phyloP scores from a whole-genome alignment of 2,888 invertebrate genomes.

The Philereme vetulata region DNA sequence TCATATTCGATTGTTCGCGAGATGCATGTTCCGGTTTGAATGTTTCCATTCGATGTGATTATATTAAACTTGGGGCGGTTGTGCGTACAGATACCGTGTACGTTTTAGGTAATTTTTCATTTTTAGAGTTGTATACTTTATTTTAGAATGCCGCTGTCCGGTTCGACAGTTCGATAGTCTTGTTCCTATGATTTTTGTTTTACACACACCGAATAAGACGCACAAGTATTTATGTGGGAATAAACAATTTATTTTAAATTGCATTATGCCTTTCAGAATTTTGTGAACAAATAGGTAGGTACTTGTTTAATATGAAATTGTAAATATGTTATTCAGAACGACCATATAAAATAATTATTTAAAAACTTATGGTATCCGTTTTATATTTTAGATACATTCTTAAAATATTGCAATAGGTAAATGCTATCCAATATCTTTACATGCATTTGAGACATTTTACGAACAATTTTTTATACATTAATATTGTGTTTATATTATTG shows the following conservation, averaged over 20 bases:
- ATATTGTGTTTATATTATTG: too few relatives aligned
- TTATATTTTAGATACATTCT: conserved; percentile 8
- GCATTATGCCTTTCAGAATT: conserved; percentile 4
- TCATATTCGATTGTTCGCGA: conserved; percentile 61
- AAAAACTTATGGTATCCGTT: conserved; percentile 8
- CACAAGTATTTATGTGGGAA: conserved; percentile 50
- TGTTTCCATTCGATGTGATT: conserved; percentile 62
- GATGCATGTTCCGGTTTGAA: conserved; percentile 55
- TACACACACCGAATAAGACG: conserved; percentile 48
- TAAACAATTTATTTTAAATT: conserved; percentile 19
- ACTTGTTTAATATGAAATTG: conserved; percentile 7
- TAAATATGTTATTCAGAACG: conserved; percentile 16
- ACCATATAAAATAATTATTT: conserved; percentile 3
- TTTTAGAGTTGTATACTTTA: conserved; percentile 41
- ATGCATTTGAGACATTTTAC: neutral
- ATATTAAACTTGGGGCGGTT: conserved; percentile 70
- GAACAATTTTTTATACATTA: neutral
- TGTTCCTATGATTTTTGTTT: conserved; percentile 57
- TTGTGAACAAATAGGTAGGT: conserved; percentile 3
- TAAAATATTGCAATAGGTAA: conserved; percentile 3
- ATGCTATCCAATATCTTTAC: neutral
- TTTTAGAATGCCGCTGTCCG: conserved; percentile 29
- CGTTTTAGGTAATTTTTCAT: conserved; percentile 38
- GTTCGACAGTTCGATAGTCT: conserved; percentile 45
- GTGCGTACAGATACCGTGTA: conserved; percentile 62